Conservation (phyloP, 2,888 invertebrate genomes). For the Leptinotarsa tumamoca region DNA sequence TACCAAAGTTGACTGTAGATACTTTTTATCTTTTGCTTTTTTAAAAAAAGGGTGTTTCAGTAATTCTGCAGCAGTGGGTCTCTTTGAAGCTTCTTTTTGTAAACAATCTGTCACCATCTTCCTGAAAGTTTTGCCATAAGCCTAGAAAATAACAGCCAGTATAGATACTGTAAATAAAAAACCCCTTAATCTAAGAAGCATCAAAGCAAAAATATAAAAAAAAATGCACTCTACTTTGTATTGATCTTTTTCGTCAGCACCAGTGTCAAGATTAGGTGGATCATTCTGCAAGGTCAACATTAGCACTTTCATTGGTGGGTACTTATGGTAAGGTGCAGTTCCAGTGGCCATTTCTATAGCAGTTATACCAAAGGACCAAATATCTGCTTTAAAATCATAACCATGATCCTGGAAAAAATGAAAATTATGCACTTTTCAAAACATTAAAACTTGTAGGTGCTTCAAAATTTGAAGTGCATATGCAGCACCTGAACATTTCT, state of each 20-base stretch:
- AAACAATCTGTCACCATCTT: constrained; percentile 97
- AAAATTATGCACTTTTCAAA: not conserved
- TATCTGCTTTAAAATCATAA: constrained; percentile 97
- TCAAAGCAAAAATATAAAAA: not conserved
- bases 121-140: constrained; percentile 96
- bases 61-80: constrained; percentile 95
- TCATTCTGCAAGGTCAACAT: constrained; percentile 99
- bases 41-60: constrained; percentile 98
- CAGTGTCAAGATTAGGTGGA: constrained; percentile 95
- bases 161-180: constrained; percentile 3
- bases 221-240: constrained; percentile 74
- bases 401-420: constrained; percentile 81
- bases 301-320: constrained; percentile 98
- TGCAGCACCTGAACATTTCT: too few species aligned
- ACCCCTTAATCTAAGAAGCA: not conserved
- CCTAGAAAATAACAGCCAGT: constrained; percentile 60
- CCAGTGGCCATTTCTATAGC: constrained; percentile 99
- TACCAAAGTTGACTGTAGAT: constrained; percentile 86
- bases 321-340: constrained; percentile 98
- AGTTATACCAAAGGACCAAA: constrained; percentile 95
- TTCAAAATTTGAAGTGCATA: not conserved
- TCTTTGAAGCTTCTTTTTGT: constrained; percentile 93
- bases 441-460: too few species aligned
- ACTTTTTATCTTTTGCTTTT: constrained; percentile 94
- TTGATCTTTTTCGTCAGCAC: constrained; percentile 96